Conservation (phyloP, 2,113 vertebrate genomes). For the Vulpes lagopus region DNA sequence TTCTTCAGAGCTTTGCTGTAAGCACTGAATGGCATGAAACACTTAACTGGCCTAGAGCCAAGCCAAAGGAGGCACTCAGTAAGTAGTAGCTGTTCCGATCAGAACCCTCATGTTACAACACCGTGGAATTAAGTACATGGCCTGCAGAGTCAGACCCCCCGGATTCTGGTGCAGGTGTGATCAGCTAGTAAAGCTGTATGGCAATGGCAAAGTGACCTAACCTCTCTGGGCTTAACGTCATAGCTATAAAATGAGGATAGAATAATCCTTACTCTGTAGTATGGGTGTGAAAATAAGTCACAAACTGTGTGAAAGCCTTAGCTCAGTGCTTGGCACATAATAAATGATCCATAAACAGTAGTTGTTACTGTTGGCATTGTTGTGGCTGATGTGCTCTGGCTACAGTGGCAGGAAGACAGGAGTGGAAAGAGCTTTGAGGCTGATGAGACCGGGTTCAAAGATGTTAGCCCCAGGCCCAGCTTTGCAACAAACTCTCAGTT, state of each 20-base stretch:
- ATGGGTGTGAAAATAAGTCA: neutral
- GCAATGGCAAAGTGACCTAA: neutral
- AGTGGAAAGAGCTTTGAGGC: neutral
- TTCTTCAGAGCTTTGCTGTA: neutral
- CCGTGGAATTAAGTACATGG: fast-evolving
- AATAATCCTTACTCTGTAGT: neutral
- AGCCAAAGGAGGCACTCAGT: neutral
- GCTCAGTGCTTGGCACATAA: neutral
- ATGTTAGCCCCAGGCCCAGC: neutral
- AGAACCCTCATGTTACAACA: neutral
- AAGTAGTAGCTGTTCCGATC: neutral
- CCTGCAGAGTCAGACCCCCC: neutral
- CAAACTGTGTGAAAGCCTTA: neutral
- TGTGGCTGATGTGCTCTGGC: neutral
- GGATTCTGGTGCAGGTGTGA: neutral
- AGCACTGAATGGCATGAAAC: neutral
- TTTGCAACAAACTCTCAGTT: neutral
- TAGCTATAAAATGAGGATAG: neutral
- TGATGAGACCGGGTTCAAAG: neutral
- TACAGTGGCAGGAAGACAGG: neutral
- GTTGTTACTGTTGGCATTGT: neutral
- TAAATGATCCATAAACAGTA: neutral
- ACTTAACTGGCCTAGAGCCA: neutral
- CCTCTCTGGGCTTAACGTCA: neutral
- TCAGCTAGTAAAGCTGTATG: neutral